Percentiles rank a stretch among this genome's conserved stretches.
Conservation (phyloP, 92 coral and sea anemone genomes). For the Actinernus sp. region DNA sequence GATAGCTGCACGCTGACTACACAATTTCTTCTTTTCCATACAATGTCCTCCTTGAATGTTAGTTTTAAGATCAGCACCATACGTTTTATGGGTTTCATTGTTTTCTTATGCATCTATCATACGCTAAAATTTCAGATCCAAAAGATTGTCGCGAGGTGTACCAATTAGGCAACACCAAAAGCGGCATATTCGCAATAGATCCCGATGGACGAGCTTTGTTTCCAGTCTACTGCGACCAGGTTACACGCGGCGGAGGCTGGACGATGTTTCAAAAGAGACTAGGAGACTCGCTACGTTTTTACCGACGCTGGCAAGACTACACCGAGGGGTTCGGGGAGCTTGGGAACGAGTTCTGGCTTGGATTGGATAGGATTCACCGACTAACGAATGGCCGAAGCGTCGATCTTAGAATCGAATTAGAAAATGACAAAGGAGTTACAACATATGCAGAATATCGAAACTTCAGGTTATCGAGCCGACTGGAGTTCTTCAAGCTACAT, state of each 20-base stretch:
- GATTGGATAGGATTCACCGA: conserved; percentile 21
- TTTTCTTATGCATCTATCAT: no score
- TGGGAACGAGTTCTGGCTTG: conserved; percentile 30
- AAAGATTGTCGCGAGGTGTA: conserved; percentile 66
- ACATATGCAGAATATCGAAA: conserved; percentile 6
- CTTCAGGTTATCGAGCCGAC: conserved; percentile 5
- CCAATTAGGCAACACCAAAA: conserved; percentile 57
- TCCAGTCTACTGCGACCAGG: conserved; percentile 85
- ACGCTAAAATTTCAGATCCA: no score
- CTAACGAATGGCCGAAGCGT: conserved; percentile 14
- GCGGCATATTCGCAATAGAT: conserved; percentile 67
- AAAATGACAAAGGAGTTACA: neutral
- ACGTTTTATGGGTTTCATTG: no score
- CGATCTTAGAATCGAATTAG: conserved; percentile 6
- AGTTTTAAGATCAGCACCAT: no score
- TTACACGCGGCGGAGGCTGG: conserved; percentile 87
- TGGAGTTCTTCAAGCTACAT: conserved; percentile 1
- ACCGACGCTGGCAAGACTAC: conserved; percentile 13
- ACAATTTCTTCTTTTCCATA: no score
- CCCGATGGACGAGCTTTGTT: conserved; percentile 73
- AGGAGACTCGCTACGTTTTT: conserved; percentile 1
- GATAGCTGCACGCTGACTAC: no score
- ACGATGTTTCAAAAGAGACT: conserved; percentile 72
- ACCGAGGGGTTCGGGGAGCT: conserved; percentile 19
- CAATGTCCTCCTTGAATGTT: no score